Conservation (phyloP, 2,113 vertebrate species). For the Malaclemys terrapin region DNA sequence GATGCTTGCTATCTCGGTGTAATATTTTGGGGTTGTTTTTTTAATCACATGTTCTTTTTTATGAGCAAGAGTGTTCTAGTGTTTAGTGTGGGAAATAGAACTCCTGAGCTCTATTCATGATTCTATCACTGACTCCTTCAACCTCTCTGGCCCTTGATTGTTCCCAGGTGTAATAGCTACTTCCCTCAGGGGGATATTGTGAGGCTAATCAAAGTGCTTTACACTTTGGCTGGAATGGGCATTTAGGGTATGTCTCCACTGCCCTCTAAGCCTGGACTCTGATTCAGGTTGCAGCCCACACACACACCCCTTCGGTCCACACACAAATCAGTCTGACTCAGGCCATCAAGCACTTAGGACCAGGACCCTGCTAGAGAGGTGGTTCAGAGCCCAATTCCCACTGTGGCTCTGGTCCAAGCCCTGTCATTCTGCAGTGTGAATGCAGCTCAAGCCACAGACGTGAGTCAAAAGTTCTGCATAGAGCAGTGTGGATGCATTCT, state of each 20-base stretch:
- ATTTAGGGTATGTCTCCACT: not conserved
- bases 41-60: not conserved
- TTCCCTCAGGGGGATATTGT: constrained; percentile 37
- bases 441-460: not conserved
- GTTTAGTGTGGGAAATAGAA: not conserved
- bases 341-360: not conserved
- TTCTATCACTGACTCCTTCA: not conserved
- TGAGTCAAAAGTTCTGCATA: not conserved
- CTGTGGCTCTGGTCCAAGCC: not conserved
- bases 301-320: not conserved
- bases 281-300: not conserved
- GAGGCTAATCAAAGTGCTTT: not conserved
- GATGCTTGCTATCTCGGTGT: not conserved
- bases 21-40: not conserved
- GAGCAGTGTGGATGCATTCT: not conserved
- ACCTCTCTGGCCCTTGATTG: constrained; percentile 13
- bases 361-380: not conserved
- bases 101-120: not conserved
- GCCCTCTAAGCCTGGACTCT: not conserved
- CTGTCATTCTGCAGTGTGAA: not conserved
- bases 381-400: not conserved
- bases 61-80: not conserved
- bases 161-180: constrained; percentile 11
- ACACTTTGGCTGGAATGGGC: not conserved
- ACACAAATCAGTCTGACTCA: not conserved